These are phyloP conservation scores for Neodiprion virginianus DNA, from an alignment of 1,140 invertebrate genomes.

Conservation along the genomic window DNA sequence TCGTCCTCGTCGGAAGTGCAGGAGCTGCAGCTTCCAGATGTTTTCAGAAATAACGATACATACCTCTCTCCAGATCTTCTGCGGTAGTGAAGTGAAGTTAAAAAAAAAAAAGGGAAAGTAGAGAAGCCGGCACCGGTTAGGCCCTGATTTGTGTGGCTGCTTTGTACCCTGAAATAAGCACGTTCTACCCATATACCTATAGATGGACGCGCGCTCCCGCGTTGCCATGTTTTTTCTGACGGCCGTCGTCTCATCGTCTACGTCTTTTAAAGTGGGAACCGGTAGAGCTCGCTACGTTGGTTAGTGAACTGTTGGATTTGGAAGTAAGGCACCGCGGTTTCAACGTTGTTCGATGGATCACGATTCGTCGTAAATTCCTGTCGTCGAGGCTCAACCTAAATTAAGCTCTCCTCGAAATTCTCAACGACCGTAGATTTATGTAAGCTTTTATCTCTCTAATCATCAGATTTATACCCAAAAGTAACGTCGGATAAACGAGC, in stretches of 20 bases:
- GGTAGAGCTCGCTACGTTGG: too few species aligned
- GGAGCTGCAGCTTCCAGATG: slow-evolving; percentile 29
- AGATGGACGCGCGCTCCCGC: not conserved
- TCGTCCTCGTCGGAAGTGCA: slow-evolving; percentile 25
- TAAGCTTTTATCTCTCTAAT: too few species aligned
- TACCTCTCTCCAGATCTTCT: not conserved
- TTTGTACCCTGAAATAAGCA: slow-evolving; percentile 36
- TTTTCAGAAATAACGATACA: slow-evolving; percentile 37
- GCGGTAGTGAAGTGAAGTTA: slow-evolving; percentile 20
- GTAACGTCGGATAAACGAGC: too few species aligned
- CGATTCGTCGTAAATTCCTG: too few species aligned
- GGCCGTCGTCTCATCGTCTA: not conserved
- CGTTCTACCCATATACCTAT: slow-evolving; percentile 13
- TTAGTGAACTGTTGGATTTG: not conserved
- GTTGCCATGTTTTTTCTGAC: not conserved
- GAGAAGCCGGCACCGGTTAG: slow-evolving; percentile 20
- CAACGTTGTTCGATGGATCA: too few species aligned
- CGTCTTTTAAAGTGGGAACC: not conserved
- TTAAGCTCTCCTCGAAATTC: too few species aligned
- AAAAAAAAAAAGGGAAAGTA: slow-evolving; percentile 12
- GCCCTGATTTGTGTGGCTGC: slow-evolving; percentile 28
- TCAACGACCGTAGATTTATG: too few species aligned
- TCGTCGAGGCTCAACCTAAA: too few species aligned
- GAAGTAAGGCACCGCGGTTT: not conserved
- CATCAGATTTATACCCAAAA: too few species aligned